These are phyloP conservation scores for Crioceris asparagi DNA, from an alignment of 2,888 invertebrate species.

Conservation along the genomic window DNA sequence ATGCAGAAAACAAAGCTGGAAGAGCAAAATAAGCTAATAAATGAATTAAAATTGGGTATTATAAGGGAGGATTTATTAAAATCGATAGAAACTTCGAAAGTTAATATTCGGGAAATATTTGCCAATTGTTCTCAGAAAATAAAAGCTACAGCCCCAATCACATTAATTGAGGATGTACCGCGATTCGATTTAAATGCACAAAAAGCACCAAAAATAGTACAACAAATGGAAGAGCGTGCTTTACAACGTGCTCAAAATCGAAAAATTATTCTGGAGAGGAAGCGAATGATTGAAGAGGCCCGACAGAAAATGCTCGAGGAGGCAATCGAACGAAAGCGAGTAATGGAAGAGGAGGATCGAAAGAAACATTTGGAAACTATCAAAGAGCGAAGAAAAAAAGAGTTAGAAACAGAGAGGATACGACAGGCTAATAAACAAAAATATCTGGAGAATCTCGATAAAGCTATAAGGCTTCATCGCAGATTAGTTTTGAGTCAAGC, in stretches of 20 bases:
- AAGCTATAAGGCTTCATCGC: conserved; percentile 38
- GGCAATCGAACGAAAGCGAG: conserved; percentile 45
- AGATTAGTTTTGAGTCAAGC: conserved; percentile 31
- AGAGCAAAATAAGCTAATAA: conserved; percentile 61
- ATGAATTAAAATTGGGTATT: conserved; percentile 59
- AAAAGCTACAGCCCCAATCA: conserved; percentile 42
- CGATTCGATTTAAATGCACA: conserved; percentile 39
- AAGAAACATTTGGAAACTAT: conserved; percentile 50
- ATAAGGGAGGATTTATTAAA: conserved; percentile 53
- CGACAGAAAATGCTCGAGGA: conserved; percentile 50
- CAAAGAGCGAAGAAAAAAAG: conserved; percentile 49
- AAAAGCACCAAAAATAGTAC: conserved; percentile 57
- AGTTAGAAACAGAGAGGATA: conserved; percentile 43
- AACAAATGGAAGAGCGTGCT: conserved; percentile 63
- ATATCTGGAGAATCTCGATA: conserved; percentile 36
- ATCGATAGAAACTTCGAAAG: conserved; percentile 46
- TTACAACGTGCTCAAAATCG: conserved; percentile 46
- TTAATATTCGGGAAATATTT: conserved; percentile 43
- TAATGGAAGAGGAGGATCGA: conserved; percentile 51
- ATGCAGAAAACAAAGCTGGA: conserved; percentile 59
- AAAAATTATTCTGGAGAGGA: conserved; percentile 40
- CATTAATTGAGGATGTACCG: conserved; percentile 38
- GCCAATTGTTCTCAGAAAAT: conserved; percentile 29
- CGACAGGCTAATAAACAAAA: conserved; percentile 44
- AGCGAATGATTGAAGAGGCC: conserved; percentile 40